Percentiles rank a stretch among this genome's conserved stretches.
Conservation (phyloP, 1,140 invertebrate species). For the Charaxes varanes region DNA sequence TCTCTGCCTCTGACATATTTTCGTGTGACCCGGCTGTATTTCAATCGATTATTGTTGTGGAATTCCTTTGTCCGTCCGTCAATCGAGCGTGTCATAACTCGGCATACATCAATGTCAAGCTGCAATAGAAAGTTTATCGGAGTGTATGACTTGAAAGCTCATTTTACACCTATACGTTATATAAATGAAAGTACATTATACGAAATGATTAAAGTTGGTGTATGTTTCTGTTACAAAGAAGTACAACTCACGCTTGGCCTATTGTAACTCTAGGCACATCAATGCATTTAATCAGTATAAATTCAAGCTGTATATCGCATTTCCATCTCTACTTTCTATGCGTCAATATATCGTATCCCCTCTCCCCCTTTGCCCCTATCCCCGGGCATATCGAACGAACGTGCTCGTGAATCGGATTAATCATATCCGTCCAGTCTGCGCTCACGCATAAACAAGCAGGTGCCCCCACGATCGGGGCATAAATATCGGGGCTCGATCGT, state of each 20-base stretch:
- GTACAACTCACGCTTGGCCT: neutral
- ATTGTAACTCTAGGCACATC: neutral
- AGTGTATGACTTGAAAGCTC: neutral
- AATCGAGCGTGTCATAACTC: slow-evolving; percentile 30
- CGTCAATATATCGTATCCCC: slow-evolving; percentile 22
- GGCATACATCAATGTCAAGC: slow-evolving; percentile 29
- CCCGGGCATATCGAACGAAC: slow-evolving; percentile 37
- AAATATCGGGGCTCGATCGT: slow-evolving; percentile 53
- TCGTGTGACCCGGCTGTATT: slow-evolving; percentile 43
- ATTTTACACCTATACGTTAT: neutral
- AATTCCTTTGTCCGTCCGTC: slow-evolving; percentile 34
- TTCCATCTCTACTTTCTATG: slow-evolving; percentile 14
- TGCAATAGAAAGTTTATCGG: slow-evolving; percentile 27
- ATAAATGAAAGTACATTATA: neutral
- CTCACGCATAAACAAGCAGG: slow-evolving; percentile 54
- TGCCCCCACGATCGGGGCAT: slow-evolving; percentile 42
- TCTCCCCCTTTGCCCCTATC: too few species aligned
- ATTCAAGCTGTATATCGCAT: slow-evolving; percentile 13
- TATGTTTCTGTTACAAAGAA: neutral
- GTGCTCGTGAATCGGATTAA: slow-evolving; percentile 46
- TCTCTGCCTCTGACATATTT: too few species aligned
- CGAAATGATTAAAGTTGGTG: neutral
- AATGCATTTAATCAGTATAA: slow-evolving; percentile 3
- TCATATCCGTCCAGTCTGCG: slow-evolving; percentile 50
- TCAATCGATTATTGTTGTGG: slow-evolving; percentile 35